Conservation (phyloP, 1,140 invertebrate species). For the Andricus grossulariae region DNA sequence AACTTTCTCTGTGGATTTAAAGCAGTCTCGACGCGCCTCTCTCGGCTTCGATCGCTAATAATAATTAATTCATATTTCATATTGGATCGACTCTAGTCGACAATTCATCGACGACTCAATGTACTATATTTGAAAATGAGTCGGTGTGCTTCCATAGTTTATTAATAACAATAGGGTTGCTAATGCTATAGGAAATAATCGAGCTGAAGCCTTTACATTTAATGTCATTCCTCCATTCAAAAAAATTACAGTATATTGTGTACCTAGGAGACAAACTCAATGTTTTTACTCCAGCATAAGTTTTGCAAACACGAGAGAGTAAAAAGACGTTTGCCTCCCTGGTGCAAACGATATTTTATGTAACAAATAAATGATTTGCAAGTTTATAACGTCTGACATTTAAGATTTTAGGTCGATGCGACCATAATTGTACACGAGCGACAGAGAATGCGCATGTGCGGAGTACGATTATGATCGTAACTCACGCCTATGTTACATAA, state of each 20-base stretch:
- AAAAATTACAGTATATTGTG: background rate
- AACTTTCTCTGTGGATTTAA: conserved; percentile 11
- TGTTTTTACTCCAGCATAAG: too few species aligned
- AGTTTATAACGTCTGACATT: background rate
- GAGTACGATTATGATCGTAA: too few species aligned
- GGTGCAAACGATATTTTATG: too few species aligned
- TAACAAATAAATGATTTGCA: too few species aligned
- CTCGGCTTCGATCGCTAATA: conserved; percentile 28
- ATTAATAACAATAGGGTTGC: background rate
- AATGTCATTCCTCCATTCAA: conserved; percentile 9
- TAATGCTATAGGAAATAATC: background rate
- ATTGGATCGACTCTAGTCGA: conserved; percentile 10
- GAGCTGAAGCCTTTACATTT: conserved; percentile 7
- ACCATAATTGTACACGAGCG: too few species aligned
- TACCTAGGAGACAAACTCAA: too few species aligned
- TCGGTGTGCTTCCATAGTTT: conserved; percentile 4
- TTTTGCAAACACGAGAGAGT: too few species aligned
- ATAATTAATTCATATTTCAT: conserved; percentile 34
- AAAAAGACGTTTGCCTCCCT: too few species aligned
- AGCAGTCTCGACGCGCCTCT: background rate
- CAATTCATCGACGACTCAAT: conserved; percentile 19
- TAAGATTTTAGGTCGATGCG: background rate
- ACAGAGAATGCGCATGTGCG: too few species aligned
- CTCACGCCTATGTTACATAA: too few species aligned
- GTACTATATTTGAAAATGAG: conserved; percentile 9